Conservation (phyloP, 2,797 vertebrate genomes). For the Spea hammondii region DNA sequence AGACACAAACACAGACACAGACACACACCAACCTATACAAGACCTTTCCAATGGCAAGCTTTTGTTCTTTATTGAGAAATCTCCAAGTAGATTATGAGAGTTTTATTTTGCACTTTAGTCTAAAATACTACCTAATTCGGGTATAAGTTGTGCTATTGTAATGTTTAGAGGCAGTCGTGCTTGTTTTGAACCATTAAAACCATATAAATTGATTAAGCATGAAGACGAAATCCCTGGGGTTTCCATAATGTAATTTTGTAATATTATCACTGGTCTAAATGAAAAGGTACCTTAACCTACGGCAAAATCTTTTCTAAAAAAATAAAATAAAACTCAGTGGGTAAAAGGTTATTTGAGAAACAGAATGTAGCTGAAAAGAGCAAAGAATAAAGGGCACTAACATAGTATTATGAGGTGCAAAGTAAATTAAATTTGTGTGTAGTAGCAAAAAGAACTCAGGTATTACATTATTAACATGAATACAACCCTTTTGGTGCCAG, state of each 20-base stretch:
- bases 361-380: not conserved
- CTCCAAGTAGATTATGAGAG: not conserved
- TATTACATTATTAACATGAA: not conserved
- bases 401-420: not conserved
- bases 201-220: slow-evolving; percentile 25
- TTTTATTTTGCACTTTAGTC: slow-evolving; percentile 1
- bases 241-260: slow-evolving; percentile 17
- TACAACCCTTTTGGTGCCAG: too few relatives aligned
- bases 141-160: slow-evolving; percentile 9
- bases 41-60: too few relatives aligned
- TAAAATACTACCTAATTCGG: slow-evolving; percentile 7
- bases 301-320: slow-evolving; percentile 6
- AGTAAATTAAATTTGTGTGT: not conserved
- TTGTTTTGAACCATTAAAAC: slow-evolving; percentile 19
- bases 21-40: too few relatives aligned
- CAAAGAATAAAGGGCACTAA: not conserved
- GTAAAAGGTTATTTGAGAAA: slow-evolving; percentile 12
- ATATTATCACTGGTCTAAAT: slow-evolving; percentile 18
- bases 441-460: not conserved
- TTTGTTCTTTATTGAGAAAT: too few relatives aligned
- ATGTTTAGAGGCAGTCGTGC: slow-evolving; percentile 14
- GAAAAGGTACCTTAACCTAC: slow-evolving; percentile 24
- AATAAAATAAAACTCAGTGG: slow-evolving; percentile 1
- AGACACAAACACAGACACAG: too few relatives aligned
- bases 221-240: slow-evolving; percentile 9